These are phyloP conservation scores for Pollicipes pollicipes DNA, from an alignment of 1,140 invertebrate genomes.

Conservation along the genomic window DNA sequence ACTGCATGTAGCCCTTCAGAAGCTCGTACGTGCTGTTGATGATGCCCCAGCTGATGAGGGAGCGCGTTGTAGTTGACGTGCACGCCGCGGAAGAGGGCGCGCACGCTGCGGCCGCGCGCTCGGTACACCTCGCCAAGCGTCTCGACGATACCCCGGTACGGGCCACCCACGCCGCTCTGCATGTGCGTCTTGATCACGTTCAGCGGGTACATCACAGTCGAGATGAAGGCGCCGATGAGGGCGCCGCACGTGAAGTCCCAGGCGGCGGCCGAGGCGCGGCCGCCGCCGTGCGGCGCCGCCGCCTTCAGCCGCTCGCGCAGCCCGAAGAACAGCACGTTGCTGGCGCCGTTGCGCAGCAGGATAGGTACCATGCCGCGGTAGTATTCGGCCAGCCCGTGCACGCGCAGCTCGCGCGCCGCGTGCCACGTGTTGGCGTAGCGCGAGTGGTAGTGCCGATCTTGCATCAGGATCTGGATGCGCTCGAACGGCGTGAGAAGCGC, in stretches of 20 bases:
- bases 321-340: conserved; percentile 79
- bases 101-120: conserved; percentile 55
- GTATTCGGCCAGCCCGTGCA: conserved; percentile 45
- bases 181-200: conserved; percentile 93
- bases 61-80: conserved; percentile 83
- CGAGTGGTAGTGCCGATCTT: conserved; percentile 36
- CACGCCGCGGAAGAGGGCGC: conserved; percentile 77
- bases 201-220: conserved; percentile 89
- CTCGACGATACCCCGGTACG: conserved; percentile 47
- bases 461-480: conserved; percentile 80
- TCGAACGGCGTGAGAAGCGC: conserved; percentile 86
- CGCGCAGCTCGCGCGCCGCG: conserved; percentile 50
- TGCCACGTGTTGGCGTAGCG: conserved; percentile 63
- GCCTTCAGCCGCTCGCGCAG: conserved; percentile 52
- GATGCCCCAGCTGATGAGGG: conserved; percentile 93
- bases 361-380: conserved; percentile 52
- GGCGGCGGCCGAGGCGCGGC: conserved; percentile 21
- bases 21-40: conserved; percentile 88
- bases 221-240: conserved; percentile 79
- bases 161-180: conserved; percentile 71
- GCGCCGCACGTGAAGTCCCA: conserved; percentile 80
- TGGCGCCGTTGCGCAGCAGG: conserved; percentile 65
- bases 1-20: conserved; percentile 7
- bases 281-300: conserved; percentile 26
- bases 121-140: conserved; percentile 56